A percentile compares a stretch with the other conserved stretches of the same genome.
These are phyloP conservation scores for Drosophila lacteicornis DNA, from an alignment of 1,140 invertebrate species.

Conservation along the genomic window DNA sequence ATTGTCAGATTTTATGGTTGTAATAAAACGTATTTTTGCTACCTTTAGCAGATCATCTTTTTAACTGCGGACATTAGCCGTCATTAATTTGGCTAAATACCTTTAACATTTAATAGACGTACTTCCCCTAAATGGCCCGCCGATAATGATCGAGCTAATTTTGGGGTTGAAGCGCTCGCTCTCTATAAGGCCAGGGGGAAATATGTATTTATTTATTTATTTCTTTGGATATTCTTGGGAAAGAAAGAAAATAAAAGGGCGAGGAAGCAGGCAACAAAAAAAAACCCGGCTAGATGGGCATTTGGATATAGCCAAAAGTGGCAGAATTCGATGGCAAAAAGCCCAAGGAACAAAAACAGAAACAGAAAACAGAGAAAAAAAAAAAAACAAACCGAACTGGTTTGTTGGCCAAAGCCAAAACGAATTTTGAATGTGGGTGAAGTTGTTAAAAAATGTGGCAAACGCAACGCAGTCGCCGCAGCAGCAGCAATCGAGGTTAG, in stretches of 20 bases:
- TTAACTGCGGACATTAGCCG: neutral
- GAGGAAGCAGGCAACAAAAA: neutral
- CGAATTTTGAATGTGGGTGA: constrained; percentile 82
- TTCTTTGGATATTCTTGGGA: neutral
- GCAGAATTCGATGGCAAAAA: constrained; percentile 41
- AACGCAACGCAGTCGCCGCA: constrained; percentile 49
- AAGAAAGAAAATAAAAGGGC: constrained; percentile 22
- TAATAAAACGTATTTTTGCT: neutral
- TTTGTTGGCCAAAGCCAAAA: constrained; percentile 74
- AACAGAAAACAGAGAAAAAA: constrained; percentile 1
- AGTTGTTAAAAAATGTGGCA: constrained; percentile 80
- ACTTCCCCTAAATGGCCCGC: constrained; percentile 22
- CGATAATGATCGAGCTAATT: constrained; percentile 30
- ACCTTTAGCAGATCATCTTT: neutral
- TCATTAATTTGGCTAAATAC: constrained; percentile 19
- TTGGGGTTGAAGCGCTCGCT: neutral
- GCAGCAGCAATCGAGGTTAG: constrained; percentile 66
- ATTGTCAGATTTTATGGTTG: neutral
- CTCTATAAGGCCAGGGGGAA: constrained; percentile 22
- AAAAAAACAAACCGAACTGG: constrained; percentile 65
- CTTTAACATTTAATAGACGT: constrained; percentile 11
- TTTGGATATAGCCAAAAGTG: constrained; percentile 42
- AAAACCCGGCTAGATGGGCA: constrained; percentile 39
- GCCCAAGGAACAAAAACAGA: constrained; percentile 22
- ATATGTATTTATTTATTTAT: constrained; percentile 4